Evolutionary conservation across 2,888 invertebrate genomes (phyloP).

Genomic region (Aradus depressus): DNA sequence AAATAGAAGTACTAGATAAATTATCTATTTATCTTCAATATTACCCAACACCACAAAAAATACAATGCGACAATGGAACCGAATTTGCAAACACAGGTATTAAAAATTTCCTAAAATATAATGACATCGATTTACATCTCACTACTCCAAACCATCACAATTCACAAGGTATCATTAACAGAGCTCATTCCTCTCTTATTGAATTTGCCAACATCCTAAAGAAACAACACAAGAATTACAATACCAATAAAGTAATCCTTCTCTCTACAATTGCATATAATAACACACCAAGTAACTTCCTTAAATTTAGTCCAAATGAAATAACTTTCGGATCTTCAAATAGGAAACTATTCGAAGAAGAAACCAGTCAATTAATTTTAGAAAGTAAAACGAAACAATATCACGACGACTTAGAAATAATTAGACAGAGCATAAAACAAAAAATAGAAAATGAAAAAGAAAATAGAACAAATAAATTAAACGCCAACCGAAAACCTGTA

Average conservation of each 20-base stretch:
- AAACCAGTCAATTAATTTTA: background rate
- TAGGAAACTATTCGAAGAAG: no score
- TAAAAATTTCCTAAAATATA: constrained; percentile 8
- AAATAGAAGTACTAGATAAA: constrained; percentile 6
- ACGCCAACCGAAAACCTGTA: background rate
- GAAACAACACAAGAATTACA: no score
- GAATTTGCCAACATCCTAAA: background rate
- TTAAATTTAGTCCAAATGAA: constrained; percentile 1
- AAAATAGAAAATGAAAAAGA: constrained; percentile 3
- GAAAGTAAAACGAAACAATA: constrained; percentile 4
- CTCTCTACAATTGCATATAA: constrained; percentile 2
- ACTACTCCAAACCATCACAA: constrained; percentile 15
- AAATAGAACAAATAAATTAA: background rate
- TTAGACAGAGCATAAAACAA: background rate
- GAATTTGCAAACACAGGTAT: constrained; percentile 13
- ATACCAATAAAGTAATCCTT: no score
- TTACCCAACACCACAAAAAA: constrained; percentile 10
- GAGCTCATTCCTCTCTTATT: constrained; percentile 14
- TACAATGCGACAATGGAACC: constrained; percentile 17
- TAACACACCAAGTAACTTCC: background rate
- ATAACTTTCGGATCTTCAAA: constrained; percentile 2
- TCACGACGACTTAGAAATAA: background rate
- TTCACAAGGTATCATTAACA: constrained; percentile 11
- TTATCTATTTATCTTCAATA: constrained; percentile 7
- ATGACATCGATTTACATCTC: constrained; percentile 17